Percentiles rank a stretch among this genome's conserved stretches.
phyloP scores from a whole-genome alignment of 2,797 vertebrate genomes.

The Lophotriccus pileatus region DNA sequence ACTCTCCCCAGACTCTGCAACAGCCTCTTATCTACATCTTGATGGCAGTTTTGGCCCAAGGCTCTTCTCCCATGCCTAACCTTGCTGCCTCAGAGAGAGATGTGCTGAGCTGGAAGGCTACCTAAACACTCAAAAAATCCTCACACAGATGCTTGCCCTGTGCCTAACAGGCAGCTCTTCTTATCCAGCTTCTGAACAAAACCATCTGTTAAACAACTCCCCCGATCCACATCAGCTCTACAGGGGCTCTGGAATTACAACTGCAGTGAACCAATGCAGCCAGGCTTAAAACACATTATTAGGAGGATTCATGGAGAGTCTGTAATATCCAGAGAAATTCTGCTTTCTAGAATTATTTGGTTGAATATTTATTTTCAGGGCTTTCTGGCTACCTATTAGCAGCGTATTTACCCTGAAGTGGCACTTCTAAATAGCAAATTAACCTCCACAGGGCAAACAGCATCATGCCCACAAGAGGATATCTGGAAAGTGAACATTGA shows the following conservation, averaged over 20 bases:
- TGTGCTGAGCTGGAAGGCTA: background rate
- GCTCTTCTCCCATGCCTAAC: background rate
- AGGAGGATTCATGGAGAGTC: background rate
- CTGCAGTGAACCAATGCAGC: background rate
- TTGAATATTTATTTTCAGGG: background rate
- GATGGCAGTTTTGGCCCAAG: background rate
- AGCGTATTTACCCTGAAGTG: background rate
- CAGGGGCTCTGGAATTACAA: background rate
- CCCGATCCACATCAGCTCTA: slow-evolving; percentile 33
- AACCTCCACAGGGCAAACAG: background rate
- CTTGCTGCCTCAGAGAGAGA: background rate
- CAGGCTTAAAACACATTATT: slow-evolving; percentile 13
- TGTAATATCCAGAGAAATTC: background rate
- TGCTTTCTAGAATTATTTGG: slow-evolving; percentile 2
- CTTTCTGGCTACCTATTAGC: background rate
- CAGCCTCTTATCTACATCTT: background rate
- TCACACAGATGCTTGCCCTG: background rate
- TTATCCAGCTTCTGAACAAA: slow-evolving; percentile 11
- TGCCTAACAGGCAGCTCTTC: slow-evolving; percentile 1
- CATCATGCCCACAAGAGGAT: background rate
- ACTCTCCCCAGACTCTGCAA: background rate
- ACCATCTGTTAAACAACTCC: slow-evolving; percentile 50
- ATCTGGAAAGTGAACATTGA: slow-evolving; percentile 19
- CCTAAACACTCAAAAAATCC: background rate
- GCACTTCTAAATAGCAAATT: background rate